These are phyloP conservation scores for Cyprinodon tularosa DNA, from an alignment of 2,113 vertebrate species.

Conservation along the genomic window DNA sequence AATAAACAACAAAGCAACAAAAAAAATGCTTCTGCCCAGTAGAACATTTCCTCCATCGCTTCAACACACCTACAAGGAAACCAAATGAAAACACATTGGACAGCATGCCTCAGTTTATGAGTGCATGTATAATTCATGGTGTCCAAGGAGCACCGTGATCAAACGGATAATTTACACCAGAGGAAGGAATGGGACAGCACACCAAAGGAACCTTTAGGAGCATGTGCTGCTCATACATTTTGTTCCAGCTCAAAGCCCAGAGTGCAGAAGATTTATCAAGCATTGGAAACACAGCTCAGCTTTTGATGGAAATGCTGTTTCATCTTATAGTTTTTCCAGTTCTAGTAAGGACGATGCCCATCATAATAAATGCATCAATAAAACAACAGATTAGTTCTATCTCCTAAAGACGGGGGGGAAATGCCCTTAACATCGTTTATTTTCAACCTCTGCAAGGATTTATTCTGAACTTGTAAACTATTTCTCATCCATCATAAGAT, in stretches of 20 bases:
- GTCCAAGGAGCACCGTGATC: slow-evolving; percentile 37
- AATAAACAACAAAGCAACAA: slow-evolving; percentile 7
- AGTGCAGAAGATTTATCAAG: slow-evolving; percentile 14
- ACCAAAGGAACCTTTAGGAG: slow-evolving; percentile 22
- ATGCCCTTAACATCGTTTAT: too few relatives aligned
- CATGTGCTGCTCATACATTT: neutral
- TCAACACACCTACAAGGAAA: slow-evolving; percentile 19
- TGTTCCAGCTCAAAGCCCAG: slow-evolving; percentile 16
- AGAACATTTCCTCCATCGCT: slow-evolving; percentile 20
- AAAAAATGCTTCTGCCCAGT: neutral
- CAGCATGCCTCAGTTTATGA: slow-evolving; percentile 21
- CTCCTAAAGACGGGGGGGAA: neutral
- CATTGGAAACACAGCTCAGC: slow-evolving; percentile 29
- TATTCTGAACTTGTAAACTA: too few relatives aligned
- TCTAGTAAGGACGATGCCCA: slow-evolving; percentile 2
- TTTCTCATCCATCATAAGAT: too few relatives aligned
- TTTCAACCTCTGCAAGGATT: too few relatives aligned
- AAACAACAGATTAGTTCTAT: neutral
- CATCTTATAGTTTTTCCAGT: slow-evolving; percentile 26
- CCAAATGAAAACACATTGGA: slow-evolving; percentile 35
- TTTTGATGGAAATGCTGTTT: slow-evolving; percentile 38
- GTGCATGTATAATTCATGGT: slow-evolving; percentile 51
- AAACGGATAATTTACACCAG: slow-evolving; percentile 49
- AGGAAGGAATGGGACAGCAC: slow-evolving; percentile 22
- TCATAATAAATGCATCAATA: neutral